Base-by-base conservation (phyloP, 2,888 invertebrate species). In the Phymatocera aterrima region DNA sequence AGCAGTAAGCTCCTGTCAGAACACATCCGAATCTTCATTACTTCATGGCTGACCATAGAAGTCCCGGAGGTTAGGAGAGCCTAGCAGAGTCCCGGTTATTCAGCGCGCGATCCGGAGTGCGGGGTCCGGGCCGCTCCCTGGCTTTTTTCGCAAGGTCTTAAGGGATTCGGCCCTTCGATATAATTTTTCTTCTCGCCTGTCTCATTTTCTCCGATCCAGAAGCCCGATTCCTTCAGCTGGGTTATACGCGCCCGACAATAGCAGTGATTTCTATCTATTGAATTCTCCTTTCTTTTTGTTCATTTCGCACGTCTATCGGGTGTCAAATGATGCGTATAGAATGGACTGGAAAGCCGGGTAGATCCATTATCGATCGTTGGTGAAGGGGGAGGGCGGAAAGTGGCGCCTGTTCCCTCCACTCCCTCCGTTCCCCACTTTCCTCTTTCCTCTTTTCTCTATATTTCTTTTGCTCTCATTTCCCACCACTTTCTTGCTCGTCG, bases 311-410 rank as follows among this genome's bases (percentile, higher is more conserved):
- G 84, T 88, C 88, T 85, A 88, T 87, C 86, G 87, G 82, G 87
- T 88, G 89, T 89, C 89, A 89, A 89, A 89, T 88, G 89, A 88
- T 88, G 89, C 87, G 87, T 86, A 85, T 84, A 87, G 86, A 88
- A 89, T 88, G 84, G 85, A 87, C 85, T 85, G 85, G 84, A 84
- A 85, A 87, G 85, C 84, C 85, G 83, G 83, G 81, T 82, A 77
- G 88, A 85, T 88, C 86, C 87, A 87, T 88, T 88, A 88, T 88
- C 86, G 87, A 88, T 87, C 85, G 80, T 79, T 31, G 15, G 8
- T 24, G 24, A 46, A 21, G 21, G n/a, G 18, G 2, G 54, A n/a
- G 37, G 75, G 43, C 12, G 75, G 46, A 46, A 43, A 57, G 43
- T 40, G 60, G 21, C 40, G 75, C 57, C 51, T 37, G 37, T 46